Evolutionary conservation across 2,113 vertebrate genomes (phyloP).

Genomic region (Psettodes erumei): DNA sequence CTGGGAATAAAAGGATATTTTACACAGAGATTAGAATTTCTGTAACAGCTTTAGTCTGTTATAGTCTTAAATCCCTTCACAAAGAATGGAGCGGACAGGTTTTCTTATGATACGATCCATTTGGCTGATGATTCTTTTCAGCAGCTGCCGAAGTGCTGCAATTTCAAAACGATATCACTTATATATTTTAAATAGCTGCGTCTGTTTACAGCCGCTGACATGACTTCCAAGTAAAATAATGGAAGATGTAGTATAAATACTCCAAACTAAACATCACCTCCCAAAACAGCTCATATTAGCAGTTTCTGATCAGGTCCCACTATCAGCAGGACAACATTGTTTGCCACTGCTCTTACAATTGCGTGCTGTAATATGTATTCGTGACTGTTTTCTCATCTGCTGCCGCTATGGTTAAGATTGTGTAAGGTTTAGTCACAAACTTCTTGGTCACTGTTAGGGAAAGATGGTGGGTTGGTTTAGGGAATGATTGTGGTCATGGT

Average conservation of each 20-base stretch:
- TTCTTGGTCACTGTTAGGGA: background rate
- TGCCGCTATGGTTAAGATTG: background rate
- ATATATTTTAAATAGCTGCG: background rate
- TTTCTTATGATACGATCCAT: background rate
- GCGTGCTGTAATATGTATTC: background rate
- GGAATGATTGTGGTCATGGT: background rate
- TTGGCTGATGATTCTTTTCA: background rate
- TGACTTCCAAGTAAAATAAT: background rate
- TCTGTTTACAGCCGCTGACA: background rate
- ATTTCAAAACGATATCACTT: background rate
- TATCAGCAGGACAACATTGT: background rate
- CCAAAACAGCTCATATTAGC: background rate
- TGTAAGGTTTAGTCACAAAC: background rate
- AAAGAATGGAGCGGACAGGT: background rate
- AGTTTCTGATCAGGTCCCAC: background rate
- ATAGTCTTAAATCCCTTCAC: background rate
- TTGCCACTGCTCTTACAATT: background rate
- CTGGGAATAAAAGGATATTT: background rate
- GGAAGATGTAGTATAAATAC: background rate
- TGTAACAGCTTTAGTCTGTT: background rate
- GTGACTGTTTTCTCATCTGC: background rate
- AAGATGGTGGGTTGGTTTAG: constrained; percentile 21
- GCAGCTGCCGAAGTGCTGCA: background rate
- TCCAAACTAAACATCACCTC: background rate
- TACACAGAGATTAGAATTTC: background rate